Percentiles rank a stretch among this genome's conserved stretches.
phyloP scores from a whole-genome alignment of 2,113 vertebrate species.

The Epinephelus fuscoguttatus region DNA sequence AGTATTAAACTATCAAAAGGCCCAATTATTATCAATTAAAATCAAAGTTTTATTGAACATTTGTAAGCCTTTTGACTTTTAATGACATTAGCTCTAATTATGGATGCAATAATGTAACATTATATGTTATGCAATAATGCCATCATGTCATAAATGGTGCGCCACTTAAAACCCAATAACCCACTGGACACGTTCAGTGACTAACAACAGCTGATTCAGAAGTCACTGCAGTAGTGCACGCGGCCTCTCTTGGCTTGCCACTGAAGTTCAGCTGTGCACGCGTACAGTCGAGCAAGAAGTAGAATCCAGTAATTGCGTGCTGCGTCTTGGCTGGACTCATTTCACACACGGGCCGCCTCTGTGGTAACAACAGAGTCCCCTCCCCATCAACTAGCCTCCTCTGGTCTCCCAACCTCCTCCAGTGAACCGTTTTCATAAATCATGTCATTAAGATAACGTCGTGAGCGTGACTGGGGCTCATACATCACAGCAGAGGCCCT shows the following conservation, averaged over 20 bases:
- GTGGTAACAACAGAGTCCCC: neutral
- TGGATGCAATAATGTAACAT: neutral
- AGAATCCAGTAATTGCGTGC: slow-evolving; percentile 29
- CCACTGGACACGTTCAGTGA: neutral
- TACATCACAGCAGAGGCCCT: slow-evolving; percentile 55
- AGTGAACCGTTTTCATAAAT: slow-evolving; percentile 68
- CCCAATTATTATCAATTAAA: slow-evolving; percentile 34
- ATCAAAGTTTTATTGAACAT: slow-evolving; percentile 38
- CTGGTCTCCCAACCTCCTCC: slow-evolving; percentile 20
- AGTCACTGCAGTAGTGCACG: slow-evolving; percentile 34
- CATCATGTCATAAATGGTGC: slow-evolving; percentile 9
- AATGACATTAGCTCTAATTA: neutral
- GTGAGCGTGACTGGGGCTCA: slow-evolving; percentile 32
- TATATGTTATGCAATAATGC: neutral
- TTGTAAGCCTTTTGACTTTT: neutral
- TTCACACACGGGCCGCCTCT: neutral
- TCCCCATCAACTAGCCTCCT: slow-evolving; percentile 37
- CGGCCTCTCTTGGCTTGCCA: slow-evolving; percentile 8
- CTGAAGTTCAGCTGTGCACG: neutral
- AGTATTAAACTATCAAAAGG: neutral
- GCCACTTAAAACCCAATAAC: slow-evolving; percentile 25
- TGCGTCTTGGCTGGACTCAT: slow-evolving; percentile 28
- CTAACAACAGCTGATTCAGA: slow-evolving; percentile 39
- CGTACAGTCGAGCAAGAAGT: slow-evolving; percentile 1
- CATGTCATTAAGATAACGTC: slow-evolving; percentile 82